These are phyloP conservation scores for Xiphophorus maculatus DNA, from an alignment of 2,113 vertebrate species.

Conservation along the genomic window DNA sequence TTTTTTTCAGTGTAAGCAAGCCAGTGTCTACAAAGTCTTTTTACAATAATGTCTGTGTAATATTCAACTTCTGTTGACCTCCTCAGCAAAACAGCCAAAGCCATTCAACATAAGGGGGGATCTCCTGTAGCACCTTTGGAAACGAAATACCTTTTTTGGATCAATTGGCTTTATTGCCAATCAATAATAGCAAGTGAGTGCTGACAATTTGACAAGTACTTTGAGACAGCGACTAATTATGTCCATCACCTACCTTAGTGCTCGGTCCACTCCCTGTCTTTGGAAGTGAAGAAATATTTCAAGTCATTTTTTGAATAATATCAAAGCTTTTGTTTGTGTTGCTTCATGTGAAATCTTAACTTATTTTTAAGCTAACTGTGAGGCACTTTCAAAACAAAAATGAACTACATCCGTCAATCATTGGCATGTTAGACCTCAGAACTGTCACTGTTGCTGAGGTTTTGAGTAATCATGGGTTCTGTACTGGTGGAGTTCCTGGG, in stretches of 20 bases:
- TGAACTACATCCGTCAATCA: constrained; percentile 22
- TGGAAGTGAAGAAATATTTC: constrained; percentile 65
- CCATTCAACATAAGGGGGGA: constrained; percentile 29
- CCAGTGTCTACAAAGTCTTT: constrained; percentile 36
- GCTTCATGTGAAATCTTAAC: constrained; percentile 57
- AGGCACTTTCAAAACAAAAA: constrained; percentile 79
- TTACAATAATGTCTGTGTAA: constrained; percentile 15
- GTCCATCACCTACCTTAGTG: constrained; percentile 29
- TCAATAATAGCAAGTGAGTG: constrained; percentile 27
- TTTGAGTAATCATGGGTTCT: constrained; percentile 81
- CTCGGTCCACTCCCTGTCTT: constrained; percentile 17
- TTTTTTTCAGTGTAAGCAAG: constrained; percentile 38
- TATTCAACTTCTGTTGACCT: constrained; percentile 22
- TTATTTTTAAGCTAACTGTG: constrained; percentile 56
- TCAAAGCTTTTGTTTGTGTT: constrained; percentile 65
- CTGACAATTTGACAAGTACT: constrained; percentile 49
- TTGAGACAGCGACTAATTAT: constrained; percentile 41
- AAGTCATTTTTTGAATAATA: constrained; percentile 68
- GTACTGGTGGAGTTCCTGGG: constrained; percentile 75
- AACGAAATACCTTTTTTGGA: constrained; percentile 57
- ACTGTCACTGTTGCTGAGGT: constrained; percentile 78
- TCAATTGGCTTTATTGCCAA: constrained; percentile 56
- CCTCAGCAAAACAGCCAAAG: constrained; percentile 37
- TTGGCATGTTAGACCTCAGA: constrained; percentile 87
- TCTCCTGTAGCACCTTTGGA: constrained; percentile 74